These are phyloP conservation scores for Dusona sp. DNA, from an alignment of 2,888 invertebrate species.

Conservation along the genomic window DNA sequence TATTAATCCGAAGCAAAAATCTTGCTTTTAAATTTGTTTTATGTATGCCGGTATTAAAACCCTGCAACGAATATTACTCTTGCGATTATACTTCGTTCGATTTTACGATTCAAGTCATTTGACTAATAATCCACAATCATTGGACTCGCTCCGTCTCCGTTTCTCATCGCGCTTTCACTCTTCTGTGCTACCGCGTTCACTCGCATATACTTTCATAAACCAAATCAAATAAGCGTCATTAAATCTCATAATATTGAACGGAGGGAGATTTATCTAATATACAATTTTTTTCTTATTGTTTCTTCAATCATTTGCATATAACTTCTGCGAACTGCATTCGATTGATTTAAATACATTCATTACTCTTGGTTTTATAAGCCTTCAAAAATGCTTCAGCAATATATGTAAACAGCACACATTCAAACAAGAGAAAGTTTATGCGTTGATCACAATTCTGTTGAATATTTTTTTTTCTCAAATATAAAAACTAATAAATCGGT, in stretches of 20 bases:
- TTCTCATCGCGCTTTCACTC: constrained; percentile 9
- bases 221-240: too few species aligned
- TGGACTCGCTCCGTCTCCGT: constrained; percentile 18
- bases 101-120: constrained; percentile 49
- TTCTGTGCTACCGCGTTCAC: background rate
- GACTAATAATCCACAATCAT: constrained; percentile 46
- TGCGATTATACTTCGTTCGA: background rate
- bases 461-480: background rate
- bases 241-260: constrained; percentile 69
- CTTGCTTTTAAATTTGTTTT: background rate
- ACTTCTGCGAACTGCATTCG: constrained; percentile 38
- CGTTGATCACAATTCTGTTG: background rate
- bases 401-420: too few species aligned
- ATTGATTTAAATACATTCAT: constrained; percentile 8
- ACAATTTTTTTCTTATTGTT: constrained; percentile 66
- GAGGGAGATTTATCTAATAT: constrained; percentile 58
- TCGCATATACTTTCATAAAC: too few species aligned
- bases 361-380: background rate
- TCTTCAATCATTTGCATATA: constrained; percentile 39
- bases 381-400: background rate
- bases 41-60: background rate
- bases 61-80: background rate
- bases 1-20: background rate
- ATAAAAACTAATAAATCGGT: too few species aligned
- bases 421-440: too few species aligned